phyloP scores from a whole-genome alignment of 2,888 invertebrate genomes.

The Actias luna region DNA sequence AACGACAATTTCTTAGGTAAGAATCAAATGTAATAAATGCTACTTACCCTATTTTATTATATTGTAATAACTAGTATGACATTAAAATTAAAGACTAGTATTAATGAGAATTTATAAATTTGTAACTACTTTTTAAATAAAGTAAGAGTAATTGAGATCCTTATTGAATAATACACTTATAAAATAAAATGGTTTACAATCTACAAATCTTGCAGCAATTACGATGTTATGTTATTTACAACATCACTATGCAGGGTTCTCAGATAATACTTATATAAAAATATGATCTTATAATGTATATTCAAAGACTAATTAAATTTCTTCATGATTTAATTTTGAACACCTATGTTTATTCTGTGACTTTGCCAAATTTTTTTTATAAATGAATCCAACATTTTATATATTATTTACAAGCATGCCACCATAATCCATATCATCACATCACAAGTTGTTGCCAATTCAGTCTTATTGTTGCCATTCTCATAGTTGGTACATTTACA shows the following conservation, averaged over 20 bases:
- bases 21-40: not conserved
- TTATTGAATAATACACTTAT: not conserved
- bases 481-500: slow-evolving; percentile 35
- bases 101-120: not conserved
- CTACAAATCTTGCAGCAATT: not conserved
- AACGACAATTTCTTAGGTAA: slow-evolving; percentile 4
- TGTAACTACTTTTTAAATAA: not conserved
- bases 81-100: not conserved
- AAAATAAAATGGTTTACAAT: slow-evolving; percentile 1
- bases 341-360: slow-evolving; percentile 47
- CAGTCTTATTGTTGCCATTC: slow-evolving; percentile 67
- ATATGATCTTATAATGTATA: slow-evolving; percentile 64
- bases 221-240: slow-evolving; percentile 10
- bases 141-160: slow-evolving; percentile 3
- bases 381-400: slow-evolving; percentile 34
- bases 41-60: not conserved
- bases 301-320: slow-evolving; percentile 45
- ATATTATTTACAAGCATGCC: slow-evolving; percentile 62
- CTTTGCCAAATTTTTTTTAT: slow-evolving; percentile 11
- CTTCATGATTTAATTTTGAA: slow-evolving; percentile 61
- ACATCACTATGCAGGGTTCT: slow-evolving; percentile 13
- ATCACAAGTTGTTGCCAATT: slow-evolving; percentile 76
- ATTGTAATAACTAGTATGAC: not conserved
- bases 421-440: slow-evolving; percentile 47
- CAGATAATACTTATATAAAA: slow-evolving; percentile 72